Base-by-base conservation (phyloP, 2,888 invertebrate species). In the Platycnemis pennipes region DNA sequence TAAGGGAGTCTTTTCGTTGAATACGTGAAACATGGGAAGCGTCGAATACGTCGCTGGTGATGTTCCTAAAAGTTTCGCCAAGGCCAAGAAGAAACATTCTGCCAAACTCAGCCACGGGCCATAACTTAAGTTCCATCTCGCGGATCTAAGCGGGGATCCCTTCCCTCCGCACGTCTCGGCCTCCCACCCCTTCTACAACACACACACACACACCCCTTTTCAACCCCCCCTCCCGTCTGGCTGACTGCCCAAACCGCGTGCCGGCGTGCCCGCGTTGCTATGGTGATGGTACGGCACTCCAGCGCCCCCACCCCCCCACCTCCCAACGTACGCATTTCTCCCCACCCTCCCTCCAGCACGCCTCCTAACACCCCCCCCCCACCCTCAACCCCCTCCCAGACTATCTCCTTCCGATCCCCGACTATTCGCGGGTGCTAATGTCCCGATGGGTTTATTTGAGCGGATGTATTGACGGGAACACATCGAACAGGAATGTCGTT, bases 231-330 rank as follows among this genome's bases (percentile, higher is more conserved):
- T 16, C 44, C 46, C 56, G 45, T 44, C 91, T 91, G 91, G 91
- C 91, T 63, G 63, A 91, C 91, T 91, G 91, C 91, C 91, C 91
- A 91, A 42, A n/a, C 44, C 45, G 89, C 89, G 89, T 89, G 89
- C 89, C 89, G 89, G 56, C 22, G 89, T 63, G 91, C 91, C 44
- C 77, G 42, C 91, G 91, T 56, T 91, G 56, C n/a, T 45, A 56
- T 42, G 91, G 46, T n/a, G 87, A 87, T 46, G 87, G 63, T 91
- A 44, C 89, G 42, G 56, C 91, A 26, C 91, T 22, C 77, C 42
- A 44, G n/a, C 91, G 63, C 91, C 63, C 63, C 56, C 49, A 2
- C 16, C 16, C 26, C 16, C 26, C 11, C 19, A 19, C 19, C 5
- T 37, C 37, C 37, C 77, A 2, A 31, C 37, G 13, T 37, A 37